Conservation (phyloP, 2,113 vertebrate species). For the Psilopogon haemacephalus region DNA sequence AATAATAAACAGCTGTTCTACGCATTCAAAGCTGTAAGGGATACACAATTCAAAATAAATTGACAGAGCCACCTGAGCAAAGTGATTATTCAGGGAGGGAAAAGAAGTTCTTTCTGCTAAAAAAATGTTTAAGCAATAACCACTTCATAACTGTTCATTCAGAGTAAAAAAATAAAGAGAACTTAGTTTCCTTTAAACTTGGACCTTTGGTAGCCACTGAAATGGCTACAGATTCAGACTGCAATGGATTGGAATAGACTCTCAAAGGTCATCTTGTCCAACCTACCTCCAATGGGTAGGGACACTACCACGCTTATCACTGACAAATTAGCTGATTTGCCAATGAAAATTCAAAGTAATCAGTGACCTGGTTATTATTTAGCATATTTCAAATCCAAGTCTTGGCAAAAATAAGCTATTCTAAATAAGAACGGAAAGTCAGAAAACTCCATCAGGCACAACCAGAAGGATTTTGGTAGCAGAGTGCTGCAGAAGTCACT, state of each 20-base stretch:
- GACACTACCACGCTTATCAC: background rate
- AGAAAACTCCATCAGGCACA: no score
- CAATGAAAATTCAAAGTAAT: background rate
- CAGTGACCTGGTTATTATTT: background rate
- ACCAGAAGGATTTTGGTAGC: background rate
- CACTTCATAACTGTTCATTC: background rate
- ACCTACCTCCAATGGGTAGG: no score
- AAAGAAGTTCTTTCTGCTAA: background rate
- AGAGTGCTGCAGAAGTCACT: background rate
- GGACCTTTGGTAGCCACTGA: background rate
- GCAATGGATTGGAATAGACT: no score
- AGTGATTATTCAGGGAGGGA: background rate
- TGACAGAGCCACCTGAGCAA: background rate
- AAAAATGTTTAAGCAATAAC: background rate
- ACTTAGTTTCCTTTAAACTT: background rate
- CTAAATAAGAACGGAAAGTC: background rate
- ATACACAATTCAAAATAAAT: background rate
- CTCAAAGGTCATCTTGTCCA: no score
- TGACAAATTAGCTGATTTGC: background rate
- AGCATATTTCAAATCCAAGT: background rate
- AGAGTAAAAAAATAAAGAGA: background rate
- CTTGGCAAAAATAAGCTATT: background rate
- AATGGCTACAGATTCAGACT: background rate
- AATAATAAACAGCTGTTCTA: conserved; percentile 59
- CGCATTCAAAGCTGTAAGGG: background rate